Evolutionary conservation across 2,888 invertebrate species (phyloP), one percentile per base, ranked within the genome.

Genomic region (Hololepta plana): DNA sequence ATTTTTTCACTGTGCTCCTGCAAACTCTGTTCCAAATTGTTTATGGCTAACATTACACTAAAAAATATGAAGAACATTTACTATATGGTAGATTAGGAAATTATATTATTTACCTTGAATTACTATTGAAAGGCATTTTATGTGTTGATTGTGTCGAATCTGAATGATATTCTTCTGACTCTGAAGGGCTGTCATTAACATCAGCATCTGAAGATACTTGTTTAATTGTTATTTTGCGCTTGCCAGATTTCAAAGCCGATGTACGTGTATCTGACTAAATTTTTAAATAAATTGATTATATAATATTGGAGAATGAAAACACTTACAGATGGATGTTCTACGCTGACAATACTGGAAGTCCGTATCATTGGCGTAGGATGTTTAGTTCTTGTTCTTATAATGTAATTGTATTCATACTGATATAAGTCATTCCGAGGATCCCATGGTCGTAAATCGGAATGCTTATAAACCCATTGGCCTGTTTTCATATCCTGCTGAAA

Each of bases 381-480:
- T 29, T 69, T 63, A 4, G 79, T 77, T 49, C 76, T 71, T 2
- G 85, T 82, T 29, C 72, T 62, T 19, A 91, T 73, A 25, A 74
- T 59, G 49, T 74, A 90, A 27, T 81, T 70, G 4, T 70, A 66
- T 48, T 93, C 91, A 49, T 75, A 90, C 46, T 91, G 91, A 35
- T 80, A 60, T 12, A 84, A 52, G 50, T 93, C 91, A 35, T 85
- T 84, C 28, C 74, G 62, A 0, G 72, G 64, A 56, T 87, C 82
- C 91, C 93, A 93, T 0, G 90, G 85, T 20, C 90, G 60, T 29
- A 74, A 60, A 53, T 84, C 84, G 3, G 76, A 72, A 46, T 75
- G 66, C 38, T 72, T 73, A 47, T 84, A 84, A 10, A 72, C 58
- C 76, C 80, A 84, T 29, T 50, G 49, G 2, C 53, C 53, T 7